Base-by-base conservation (phyloP, 2,113 vertebrate genomes). In the Struthio camelus region DNA sequence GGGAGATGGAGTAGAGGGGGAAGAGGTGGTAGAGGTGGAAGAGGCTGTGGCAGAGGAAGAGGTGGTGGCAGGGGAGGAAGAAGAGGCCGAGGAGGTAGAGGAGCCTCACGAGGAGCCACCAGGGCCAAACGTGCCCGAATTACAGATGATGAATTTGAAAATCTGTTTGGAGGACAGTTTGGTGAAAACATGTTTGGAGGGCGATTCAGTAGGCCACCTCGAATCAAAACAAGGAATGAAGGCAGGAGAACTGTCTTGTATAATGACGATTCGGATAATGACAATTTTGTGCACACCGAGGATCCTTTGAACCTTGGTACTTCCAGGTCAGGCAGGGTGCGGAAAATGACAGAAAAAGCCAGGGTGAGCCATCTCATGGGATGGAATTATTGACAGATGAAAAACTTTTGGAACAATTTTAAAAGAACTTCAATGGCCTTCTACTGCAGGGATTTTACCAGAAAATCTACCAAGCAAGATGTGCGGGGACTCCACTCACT, bases 291-390 rank as follows among this genome's bases (percentile, higher is more conserved):
- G 94, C 98, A 98, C 40, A 97, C 98, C 76, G 98, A 99, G 61
- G 99, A 99, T 98, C 99, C 99, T 54, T 98, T 99, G 95, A 99
- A 99, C 98, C 98, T 99, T 94, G 99, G 99, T 95, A 99, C 97
- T 97, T 99, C 99, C 79, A 98, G 99, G 91, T 99, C 99, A 76
- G 99, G 99, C 97, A 98, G 99, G 97, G 99, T 99, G 86, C 98
- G 99, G 50, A 99, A 99, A 96, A 99, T 99, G 99, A 99, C 99
- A 20, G 99, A 99, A 98, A 99, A 99, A 97, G 99, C 99, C 95
- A 99, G 99, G 93, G 99, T 99, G 97, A 99, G 99, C 98, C 99
- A 99, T 97, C 99, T 99, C 69, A 99, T 99, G 99, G 99, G 99
- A 96, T 99, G 99, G 99, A 98, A 99, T 96, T 99, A 99, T 97